Conservation (phyloP, 2,797 vertebrate species). For the Pseudomugil gertrudae region DNA sequence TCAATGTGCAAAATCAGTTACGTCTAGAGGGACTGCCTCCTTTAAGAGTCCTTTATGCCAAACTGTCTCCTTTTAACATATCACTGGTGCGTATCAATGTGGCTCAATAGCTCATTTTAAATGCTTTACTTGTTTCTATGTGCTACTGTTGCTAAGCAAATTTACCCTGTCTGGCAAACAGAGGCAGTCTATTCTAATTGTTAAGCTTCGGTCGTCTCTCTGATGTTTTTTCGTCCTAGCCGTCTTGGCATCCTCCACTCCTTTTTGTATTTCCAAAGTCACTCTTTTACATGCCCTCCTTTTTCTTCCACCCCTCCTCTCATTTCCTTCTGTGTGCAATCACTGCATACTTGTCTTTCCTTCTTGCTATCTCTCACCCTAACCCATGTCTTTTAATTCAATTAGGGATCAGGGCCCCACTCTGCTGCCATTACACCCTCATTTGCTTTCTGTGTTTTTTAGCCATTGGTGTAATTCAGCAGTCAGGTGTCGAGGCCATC, state of each 20-base stretch:
- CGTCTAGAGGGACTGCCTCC: not conserved
- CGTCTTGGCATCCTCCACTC: conserved; percentile 54
- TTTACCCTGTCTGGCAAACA: conserved; percentile 65
- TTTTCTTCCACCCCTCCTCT: conserved; percentile 36
- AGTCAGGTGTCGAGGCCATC: conserved; percentile 82
- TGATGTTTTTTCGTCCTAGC: conserved; percentile 68
- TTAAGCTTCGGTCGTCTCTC: conserved; percentile 63
- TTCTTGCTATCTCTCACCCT: conserved; percentile 45
- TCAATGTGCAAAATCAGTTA: not conserved
- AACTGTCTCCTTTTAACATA: conserved; percentile 7
- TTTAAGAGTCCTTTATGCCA: not conserved
- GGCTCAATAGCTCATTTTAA: conserved; percentile 34
- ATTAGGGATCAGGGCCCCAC: conserved; percentile 93
- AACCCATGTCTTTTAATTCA: conserved; percentile 94
- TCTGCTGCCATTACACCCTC: conserved; percentile 91
- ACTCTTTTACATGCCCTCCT: conserved; percentile 49
- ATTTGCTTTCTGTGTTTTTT: conserved; percentile 90
- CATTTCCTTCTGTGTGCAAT: conserved; percentile 50
- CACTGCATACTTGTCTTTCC: conserved; percentile 46
- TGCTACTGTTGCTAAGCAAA: conserved; percentile 73
- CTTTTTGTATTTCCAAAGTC: conserved; percentile 63
- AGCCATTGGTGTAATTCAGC: conserved; percentile 86
- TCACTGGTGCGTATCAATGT: conserved; percentile 13
- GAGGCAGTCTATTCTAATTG: conserved; percentile 60
- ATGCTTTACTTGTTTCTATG: conserved; percentile 44